Conservation (phyloP, 2,797 vertebrate genomes). For the Pipistrellus pipistrellus region DNA sequence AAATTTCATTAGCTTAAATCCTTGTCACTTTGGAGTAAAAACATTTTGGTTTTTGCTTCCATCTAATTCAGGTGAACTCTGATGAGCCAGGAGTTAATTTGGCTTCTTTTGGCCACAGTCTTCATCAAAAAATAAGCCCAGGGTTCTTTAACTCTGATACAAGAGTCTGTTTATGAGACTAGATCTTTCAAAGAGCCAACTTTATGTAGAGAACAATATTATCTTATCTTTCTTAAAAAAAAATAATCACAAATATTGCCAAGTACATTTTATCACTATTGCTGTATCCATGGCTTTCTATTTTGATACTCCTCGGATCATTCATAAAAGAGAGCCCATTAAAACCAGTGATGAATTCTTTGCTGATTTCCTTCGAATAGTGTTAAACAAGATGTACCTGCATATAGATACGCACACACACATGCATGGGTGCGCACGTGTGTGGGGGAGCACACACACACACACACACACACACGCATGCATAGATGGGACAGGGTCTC, state of each 20-base stretch:
- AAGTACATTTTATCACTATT: neutral
- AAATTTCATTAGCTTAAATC: neutral
- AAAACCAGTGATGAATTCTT: neutral
- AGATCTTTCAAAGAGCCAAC: constrained; percentile 28
- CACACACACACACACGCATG: neutral
- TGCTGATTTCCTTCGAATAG: neutral
- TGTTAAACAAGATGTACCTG: neutral
- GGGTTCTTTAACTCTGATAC: constrained; percentile 26
- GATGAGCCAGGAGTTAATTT: neutral
- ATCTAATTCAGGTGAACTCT: neutral
- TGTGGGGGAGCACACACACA: neutral
- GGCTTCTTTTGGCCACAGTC: neutral
- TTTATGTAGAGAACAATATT: neutral
- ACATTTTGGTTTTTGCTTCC: neutral
- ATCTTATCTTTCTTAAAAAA: neutral
- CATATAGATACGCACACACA: neutral
- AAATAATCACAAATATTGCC: neutral
- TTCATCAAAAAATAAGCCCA: neutral
- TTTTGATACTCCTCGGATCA: neutral
- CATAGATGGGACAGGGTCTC: neutral
- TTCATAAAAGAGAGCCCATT: neutral
- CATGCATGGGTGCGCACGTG: too few species aligned
- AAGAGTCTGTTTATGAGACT: neutral
- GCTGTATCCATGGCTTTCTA: neutral
- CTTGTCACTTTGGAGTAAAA: neutral